Evolutionary conservation across 23 tunicate genomes (phyloP), one percentile per base, ranked within the genome.

Genomic region (Ciona savignyi): DNA sequence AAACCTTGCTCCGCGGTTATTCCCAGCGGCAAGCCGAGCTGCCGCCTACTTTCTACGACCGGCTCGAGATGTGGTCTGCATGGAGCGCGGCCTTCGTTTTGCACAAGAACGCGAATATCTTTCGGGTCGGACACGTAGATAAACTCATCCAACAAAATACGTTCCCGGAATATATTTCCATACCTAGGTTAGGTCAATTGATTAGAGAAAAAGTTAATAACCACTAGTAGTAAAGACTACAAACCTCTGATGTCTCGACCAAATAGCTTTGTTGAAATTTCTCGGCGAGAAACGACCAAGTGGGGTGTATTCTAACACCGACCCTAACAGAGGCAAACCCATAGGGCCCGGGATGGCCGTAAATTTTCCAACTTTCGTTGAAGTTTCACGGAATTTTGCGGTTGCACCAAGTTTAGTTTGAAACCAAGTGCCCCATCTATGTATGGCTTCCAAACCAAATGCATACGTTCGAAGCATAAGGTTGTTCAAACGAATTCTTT

Each of bases 1-100:
- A n/a, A n/a, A 82, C 87, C 96, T 89, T 89, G 96, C 81, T 77
- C 42, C 6, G 96, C 83, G 20, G 96, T 83, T 22, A 89, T 89
- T 63, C 96, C 96, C 11, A 79, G 85, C 2, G 96, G 96, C 31
- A 78, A 68, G 0, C 77, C 77, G 62, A 77, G 81, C 65, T 89
- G 96, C 65, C 78, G 70, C 23, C 96, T 65, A 65, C 89, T 68
- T 51, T 74, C 84, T 3, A 70, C 76, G 15, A 89, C 83, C 21
- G 85, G 89, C 19, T 89, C 96, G 61, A 89, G 68, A 70, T 83
- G 89, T 23, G 96, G 96, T 34, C 96, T 66, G 35, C 80, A 77
- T 2, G 96, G 96, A 9, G 85, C 42, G 6, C 35, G 35, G 19
- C 96, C 96, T 78, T 89, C 96, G 82, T 89, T 89, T 25, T 79